phyloP scores from a whole-genome alignment of 2,113 vertebrate species.

The Dipodomys spectabilis region DNA sequence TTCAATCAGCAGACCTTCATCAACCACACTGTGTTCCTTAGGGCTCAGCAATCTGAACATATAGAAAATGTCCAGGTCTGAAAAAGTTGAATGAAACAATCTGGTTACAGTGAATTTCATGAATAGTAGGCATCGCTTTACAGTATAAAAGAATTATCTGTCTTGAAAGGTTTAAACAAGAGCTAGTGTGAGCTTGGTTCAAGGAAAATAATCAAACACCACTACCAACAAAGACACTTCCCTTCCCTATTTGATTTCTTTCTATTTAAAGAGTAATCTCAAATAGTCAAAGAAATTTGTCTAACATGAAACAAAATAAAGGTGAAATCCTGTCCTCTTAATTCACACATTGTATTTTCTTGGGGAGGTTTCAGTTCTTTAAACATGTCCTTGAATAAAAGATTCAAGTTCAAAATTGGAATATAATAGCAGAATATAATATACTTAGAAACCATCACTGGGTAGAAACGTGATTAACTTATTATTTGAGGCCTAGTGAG shows the following conservation, averaged over 20 bases:
- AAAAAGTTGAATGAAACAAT: neutral
- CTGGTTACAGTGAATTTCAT: neutral
- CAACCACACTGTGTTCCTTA: neutral
- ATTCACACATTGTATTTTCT: neutral
- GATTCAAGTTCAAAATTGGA: neutral
- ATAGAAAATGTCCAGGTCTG: neutral
- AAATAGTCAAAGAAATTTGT: neutral
- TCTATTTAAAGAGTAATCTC: constrained; percentile 7
- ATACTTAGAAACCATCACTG: neutral
- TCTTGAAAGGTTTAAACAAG: neutral
- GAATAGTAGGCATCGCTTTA: constrained; percentile 2
- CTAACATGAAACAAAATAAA: constrained; percentile 10
- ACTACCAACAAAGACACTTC: neutral
- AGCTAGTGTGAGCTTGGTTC: neutral
- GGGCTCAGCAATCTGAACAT: neutral
- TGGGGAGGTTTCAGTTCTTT: constrained; percentile 23
- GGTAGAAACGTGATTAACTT: neutral
- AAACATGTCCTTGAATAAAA: neutral
- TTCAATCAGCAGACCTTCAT: neutral
- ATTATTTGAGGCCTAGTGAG: neutral
- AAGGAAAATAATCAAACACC: neutral
- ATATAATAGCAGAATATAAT: neutral
- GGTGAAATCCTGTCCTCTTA: neutral
- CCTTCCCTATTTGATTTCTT: constrained; percentile 3
- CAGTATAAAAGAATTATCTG: neutral